Base-by-base conservation (phyloP, 92 coral and sea anemone genomes). In the Porites rus region DNA sequence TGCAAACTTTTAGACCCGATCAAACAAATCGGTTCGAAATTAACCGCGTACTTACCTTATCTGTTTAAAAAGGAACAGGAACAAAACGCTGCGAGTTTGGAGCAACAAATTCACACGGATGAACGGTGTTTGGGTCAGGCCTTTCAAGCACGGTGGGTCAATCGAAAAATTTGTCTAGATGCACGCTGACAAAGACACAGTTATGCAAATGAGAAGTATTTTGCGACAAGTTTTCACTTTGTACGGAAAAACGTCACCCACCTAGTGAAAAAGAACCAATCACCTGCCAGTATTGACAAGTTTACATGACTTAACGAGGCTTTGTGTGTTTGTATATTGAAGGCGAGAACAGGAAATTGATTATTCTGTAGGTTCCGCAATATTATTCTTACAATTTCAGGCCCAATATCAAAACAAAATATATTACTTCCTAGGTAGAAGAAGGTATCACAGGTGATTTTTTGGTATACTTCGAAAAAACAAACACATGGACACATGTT, bases 191-290 rank as follows among this genome's bases (percentile, higher is more conserved):
- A 69, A 69, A 81, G 77, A 28, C 62, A 61, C 70, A 65, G 53
- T 54, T 81, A 81, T 81, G 85, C 76, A 69, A 81, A 79, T 79
- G 74, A 58, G 69, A 28, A 20, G 86, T 6, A 62, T 81, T 80
- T 60, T 72, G 78, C 86, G 65, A 81, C 86, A 81, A 81, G n/a
- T 70, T 71, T 67, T 66, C 76, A 3, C 84, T 24, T 53, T 2
- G 53, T 21, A 28, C 86, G 77, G 65, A 28, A 60, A 58, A 65
- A 56, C 86, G 77, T 81, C 77, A 81, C 31, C 65, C 61, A 43
- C 62, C 7, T 52, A 50, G 28, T 28, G 20, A 51, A 10, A 16
- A 58, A 10, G 21, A 59, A 59, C 86, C 86, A 81, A 81, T 81
- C 86, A 81, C 69, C 56, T 69, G 58, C 18, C 16, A n/a, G 38